Evolutionary conservation across 2,888 invertebrate species (phyloP).

Genomic region (Lycia hirtaria): DNA sequence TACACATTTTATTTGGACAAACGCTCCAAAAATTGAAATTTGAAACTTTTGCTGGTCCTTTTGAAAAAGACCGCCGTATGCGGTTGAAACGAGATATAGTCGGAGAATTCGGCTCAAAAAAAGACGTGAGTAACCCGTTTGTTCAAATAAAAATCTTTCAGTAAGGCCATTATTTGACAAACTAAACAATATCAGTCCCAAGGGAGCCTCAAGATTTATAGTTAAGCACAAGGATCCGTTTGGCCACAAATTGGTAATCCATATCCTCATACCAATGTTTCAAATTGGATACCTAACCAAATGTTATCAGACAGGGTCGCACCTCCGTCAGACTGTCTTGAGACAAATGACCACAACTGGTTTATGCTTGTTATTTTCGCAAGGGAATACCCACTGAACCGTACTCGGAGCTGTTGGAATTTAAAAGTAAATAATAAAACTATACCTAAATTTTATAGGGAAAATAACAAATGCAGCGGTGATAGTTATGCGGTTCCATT

Average conservation of each 20-base stretch:
- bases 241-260: constrained; percentile 6
- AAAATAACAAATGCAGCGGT: not conserved
- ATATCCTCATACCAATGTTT: constrained; percentile 35
- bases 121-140: too few species aligned
- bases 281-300: constrained; percentile 31
- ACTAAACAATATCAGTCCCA: not conserved
- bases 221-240: not conserved
- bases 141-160: too few species aligned
- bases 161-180: too few species aligned
- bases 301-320: constrained; percentile 37
- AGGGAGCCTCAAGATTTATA: not conserved
- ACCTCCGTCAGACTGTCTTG: constrained; percentile 40
- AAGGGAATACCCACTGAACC: constrained; percentile 10
- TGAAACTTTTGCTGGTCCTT: too few species aligned
- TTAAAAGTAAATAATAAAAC: not conserved
- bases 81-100: too few species aligned
- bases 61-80: too few species aligned
- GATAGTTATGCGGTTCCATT: too few species aligned
- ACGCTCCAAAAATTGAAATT: too few species aligned
- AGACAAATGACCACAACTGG: constrained; percentile 37
- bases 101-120: too few species aligned
- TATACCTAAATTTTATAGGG: not conserved
- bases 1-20: too few species aligned
- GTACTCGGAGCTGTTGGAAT: not conserved
- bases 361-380: constrained; percentile 13